Conservation (phyloP, 2,113 vertebrate species). For the Rhinolophus sinicus region DNA sequence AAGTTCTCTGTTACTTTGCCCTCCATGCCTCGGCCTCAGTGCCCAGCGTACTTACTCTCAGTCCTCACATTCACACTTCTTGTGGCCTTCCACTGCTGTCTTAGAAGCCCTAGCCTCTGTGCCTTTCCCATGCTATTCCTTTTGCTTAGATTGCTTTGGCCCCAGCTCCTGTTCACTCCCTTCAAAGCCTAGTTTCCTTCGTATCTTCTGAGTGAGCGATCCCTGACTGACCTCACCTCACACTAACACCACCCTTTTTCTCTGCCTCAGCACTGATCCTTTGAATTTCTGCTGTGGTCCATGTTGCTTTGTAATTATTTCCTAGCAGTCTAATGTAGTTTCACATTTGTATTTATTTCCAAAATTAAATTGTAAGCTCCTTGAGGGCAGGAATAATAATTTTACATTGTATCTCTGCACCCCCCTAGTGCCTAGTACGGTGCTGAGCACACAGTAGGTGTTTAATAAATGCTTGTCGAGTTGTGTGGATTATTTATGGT, state of each 20-base stretch:
- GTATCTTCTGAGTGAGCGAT: background rate
- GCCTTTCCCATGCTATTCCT: constrained; percentile 54
- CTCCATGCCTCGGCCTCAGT: background rate
- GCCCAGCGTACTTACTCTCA: background rate
- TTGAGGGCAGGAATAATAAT: constrained; percentile 73
- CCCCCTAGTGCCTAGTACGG: constrained; percentile 71
- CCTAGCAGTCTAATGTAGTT: constrained; percentile 52
- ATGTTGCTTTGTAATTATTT: constrained; percentile 65
- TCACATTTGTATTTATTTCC: constrained; percentile 72
- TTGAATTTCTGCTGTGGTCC: constrained; percentile 48
- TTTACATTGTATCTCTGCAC: constrained; percentile 60
- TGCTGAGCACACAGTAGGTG: constrained; percentile 73
- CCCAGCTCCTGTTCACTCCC: background rate
- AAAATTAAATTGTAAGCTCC: constrained; percentile 78
- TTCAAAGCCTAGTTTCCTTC: background rate
- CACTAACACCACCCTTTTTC: background rate
- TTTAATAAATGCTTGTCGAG: constrained; percentile 79
- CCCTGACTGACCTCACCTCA: background rate
- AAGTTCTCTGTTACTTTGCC: background rate
- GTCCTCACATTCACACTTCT: background rate
- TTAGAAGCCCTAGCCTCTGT: constrained; percentile 38
- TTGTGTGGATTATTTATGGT: constrained; percentile 68
- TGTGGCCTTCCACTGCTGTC: background rate
- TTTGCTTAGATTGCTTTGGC: background rate
- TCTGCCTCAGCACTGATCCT: constrained; percentile 20